Percentiles rank a stretch among this genome's conserved stretches.
Evolutionary conservation across 2,888 invertebrate species (phyloP).

Genomic region (Strigamia transsilvanica): DNA sequence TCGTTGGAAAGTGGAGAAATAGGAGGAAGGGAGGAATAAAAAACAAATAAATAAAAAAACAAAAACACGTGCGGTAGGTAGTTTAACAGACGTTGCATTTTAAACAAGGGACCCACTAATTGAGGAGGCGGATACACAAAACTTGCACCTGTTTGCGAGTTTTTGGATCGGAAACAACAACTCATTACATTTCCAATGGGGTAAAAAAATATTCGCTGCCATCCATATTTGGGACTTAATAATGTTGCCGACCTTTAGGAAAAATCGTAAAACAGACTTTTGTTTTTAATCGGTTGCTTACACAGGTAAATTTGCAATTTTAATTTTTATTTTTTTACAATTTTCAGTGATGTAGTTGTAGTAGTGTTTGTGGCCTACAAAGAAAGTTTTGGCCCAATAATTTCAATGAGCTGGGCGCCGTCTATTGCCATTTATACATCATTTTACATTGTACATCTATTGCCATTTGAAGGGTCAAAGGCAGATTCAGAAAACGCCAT

Average conservation of each 20-base stretch:
- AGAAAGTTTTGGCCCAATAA: no score
- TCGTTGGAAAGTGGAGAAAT: background rate
- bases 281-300: no score
- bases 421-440: no score
- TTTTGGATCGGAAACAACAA: constrained; percentile 2
- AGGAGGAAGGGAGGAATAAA: background rate
- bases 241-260: constrained; percentile 27
- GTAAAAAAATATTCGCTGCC: background rate
- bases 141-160: constrained; percentile 13
- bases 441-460: no score
- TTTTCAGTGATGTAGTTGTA: no score
- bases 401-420: no score
- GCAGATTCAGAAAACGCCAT: no score
- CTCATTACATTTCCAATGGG: background rate
- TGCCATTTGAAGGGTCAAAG: no score
- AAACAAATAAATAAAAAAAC: background rate
- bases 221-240: background rate
- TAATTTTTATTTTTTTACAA: no score
- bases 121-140: constrained; percentile 33
- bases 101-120: constrained; percentile 10
- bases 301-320: no score
- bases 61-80: constrained; percentile 10
- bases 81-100: constrained; percentile 33
- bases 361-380: no score
- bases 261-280: no score